A percentile compares a stretch with the other conserved stretches of the same genome.
Evolutionary conservation across 2,797 vertebrate genomes (phyloP).

Genomic region (Amblyraja radiata): DNA sequence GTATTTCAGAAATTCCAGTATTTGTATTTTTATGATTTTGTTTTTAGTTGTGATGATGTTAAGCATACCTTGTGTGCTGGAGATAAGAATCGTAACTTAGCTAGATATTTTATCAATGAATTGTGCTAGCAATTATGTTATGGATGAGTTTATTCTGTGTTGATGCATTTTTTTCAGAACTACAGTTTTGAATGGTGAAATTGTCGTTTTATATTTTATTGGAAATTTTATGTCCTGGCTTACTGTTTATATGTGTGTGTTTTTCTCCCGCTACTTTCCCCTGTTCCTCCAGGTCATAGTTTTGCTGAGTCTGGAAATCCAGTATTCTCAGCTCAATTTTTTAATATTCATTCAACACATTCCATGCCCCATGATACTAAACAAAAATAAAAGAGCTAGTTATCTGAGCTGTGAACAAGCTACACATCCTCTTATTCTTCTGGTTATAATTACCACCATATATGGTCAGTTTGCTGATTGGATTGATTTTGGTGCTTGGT

Average conservation of each 20-base stretch:
- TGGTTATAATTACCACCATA: neutral
- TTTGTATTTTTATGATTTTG: conserved; percentile 27
- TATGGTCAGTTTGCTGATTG: neutral
- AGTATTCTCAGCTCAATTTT: neutral
- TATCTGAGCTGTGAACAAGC: neutral
- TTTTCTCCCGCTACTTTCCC: neutral
- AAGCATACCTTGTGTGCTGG: conserved; percentile 25
- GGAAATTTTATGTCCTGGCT: conserved; percentile 4
- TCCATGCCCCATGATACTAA: neutral
- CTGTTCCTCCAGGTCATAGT: neutral
- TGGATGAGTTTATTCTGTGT: conserved; percentile 27
- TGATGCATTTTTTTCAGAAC: conserved; percentile 9
- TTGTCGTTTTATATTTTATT: conserved; percentile 29
- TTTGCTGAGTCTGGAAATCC: neutral
- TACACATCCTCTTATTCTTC: neutral
- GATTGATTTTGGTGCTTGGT: neutral
- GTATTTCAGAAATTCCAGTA: conserved; percentile 36
- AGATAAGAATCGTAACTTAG: conserved; percentile 7
- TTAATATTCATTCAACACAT: neutral
- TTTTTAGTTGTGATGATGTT: neutral
- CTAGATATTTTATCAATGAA: conserved; percentile 19
- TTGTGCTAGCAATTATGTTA: conserved; percentile 18
- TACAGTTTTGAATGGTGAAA: neutral
- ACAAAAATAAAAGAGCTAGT: neutral
- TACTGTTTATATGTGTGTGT: neutral